phyloP scores from a whole-genome alignment of 2,888 invertebrate genomes.

The Ectemnius continuus region DNA sequence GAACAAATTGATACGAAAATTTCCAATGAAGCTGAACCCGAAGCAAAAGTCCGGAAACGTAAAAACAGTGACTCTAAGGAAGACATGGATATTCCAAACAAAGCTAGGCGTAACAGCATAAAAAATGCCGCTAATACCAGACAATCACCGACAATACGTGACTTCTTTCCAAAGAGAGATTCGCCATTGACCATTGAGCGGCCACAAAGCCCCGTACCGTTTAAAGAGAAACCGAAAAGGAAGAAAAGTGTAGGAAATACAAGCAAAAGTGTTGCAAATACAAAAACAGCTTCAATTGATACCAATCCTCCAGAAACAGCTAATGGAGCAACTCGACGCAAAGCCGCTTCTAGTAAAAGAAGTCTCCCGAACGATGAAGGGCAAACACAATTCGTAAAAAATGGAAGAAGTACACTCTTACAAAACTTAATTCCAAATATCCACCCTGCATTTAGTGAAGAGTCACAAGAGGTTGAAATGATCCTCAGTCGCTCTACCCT shows the following conservation, averaged over 20 bases:
- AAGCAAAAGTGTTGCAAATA: not conserved
- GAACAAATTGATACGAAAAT: slow-evolving; percentile 11
- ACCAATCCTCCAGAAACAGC: not conserved
- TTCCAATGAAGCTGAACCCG: not conserved
- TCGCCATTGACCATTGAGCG: slow-evolving; percentile 10
- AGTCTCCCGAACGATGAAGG: too few species aligned
- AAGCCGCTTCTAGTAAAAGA: too few species aligned
- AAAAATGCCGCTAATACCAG: not conserved
- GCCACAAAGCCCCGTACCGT: not conserved
- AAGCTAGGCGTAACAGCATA: not conserved
- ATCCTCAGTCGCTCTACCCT: not conserved
- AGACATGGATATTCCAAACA: not conserved
- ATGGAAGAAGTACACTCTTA: not conserved
- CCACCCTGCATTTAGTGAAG: too few species aligned
- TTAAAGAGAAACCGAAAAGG: too few species aligned
- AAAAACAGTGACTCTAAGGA: slow-evolving; percentile 20
- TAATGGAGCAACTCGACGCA: not conserved
- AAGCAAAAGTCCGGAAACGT: not conserved
- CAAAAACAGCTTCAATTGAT: slow-evolving; percentile 11
- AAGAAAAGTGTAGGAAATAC: too few species aligned
- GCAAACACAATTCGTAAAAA: not conserved
- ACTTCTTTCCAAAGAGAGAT: slow-evolving; percentile 5
- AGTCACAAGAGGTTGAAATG: not conserved
- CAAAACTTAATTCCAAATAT: too few species aligned
- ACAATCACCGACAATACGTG: slow-evolving; percentile 20